A percentile compares a stretch with the other conserved stretches of the same genome.
These are phyloP conservation scores for Echinometra lucunter DNA, from an alignment of 53 echinoderm and acorn worm species.

Conservation along the genomic window DNA sequence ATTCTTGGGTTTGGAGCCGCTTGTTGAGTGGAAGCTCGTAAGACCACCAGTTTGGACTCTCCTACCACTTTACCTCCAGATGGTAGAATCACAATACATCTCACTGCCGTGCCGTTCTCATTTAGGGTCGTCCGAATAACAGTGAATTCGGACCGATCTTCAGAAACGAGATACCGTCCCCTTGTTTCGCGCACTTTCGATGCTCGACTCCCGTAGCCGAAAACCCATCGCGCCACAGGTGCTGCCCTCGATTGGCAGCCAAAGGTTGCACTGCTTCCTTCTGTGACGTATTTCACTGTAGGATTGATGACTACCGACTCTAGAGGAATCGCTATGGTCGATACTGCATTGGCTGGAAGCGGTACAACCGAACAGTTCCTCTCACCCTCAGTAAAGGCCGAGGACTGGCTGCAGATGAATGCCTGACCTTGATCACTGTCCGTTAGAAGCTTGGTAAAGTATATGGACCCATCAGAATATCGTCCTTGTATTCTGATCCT, in stretches of 20 bases:
- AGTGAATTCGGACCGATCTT: constrained; percentile 40
- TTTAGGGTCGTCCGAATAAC: constrained; percentile 34
- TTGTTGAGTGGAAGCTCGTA: constrained; percentile 17
- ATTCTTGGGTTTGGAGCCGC: background rate
- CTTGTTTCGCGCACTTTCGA: constrained; percentile 36
- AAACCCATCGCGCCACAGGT: constrained; percentile 56
- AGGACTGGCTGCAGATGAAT: constrained; percentile 55
- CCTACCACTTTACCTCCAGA: constrained; percentile 9
- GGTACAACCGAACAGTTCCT: constrained; percentile 51
- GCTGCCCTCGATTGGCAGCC: constrained; percentile 42
- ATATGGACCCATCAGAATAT: constrained; percentile 62
- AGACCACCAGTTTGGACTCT: constrained; percentile 1
- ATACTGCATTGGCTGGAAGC: constrained; percentile 34
- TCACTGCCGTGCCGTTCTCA: constrained; percentile 47
- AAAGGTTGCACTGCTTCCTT: constrained; percentile 61
- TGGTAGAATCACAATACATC: constrained; percentile 40
- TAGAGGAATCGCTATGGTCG: constrained; percentile 30
- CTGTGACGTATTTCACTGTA: constrained; percentile 41
- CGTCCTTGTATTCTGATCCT: constrained; percentile 36
- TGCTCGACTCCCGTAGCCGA: constrained; percentile 40
- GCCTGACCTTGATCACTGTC: constrained; percentile 35
- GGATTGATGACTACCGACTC: constrained; percentile 38
- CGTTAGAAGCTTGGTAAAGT: background rate
- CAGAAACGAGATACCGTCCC: constrained; percentile 31
- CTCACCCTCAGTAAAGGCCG: constrained; percentile 11